Evolutionary conservation across 2,888 invertebrate genomes (phyloP), one percentile per base, ranked within the genome.

Genomic region (Stenichneumon culpator): DNA sequence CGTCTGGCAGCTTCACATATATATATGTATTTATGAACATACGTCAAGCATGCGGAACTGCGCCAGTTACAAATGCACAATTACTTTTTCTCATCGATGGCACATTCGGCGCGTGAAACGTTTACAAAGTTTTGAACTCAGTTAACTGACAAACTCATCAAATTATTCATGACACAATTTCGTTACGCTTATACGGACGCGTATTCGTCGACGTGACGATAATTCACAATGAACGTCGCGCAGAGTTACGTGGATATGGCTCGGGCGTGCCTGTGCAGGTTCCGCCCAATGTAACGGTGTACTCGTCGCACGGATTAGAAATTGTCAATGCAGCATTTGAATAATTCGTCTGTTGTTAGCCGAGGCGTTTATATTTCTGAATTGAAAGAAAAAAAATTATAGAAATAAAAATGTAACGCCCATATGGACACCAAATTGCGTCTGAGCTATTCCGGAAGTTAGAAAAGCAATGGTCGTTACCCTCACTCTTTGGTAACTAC

Each of bases 371-470:
- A 22, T 44, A 1, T 22, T 39, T 65, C 36, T 14, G 22, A 39
- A 22, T 79, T 54, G 2, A 22, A 28, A 22, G 16, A 6, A 74
- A 69, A 69, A n/a, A 14, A 47, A 22, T 28, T 9, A 28, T 3
- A 39, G n/a, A 39, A 19, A n/a, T 16, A 74, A 22, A 57, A 25
- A 5, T 54, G 7, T 3, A 65, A 52, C 54, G 47, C 28, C 19
- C 54, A 74, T 78, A 69, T 75, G 74, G 32, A 25, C 47, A 50
- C 19, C 47, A 22, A 19, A 57, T 28, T 63, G 47, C 60, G 69
- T 81, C 78, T 50, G 44, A 60, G 54, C 68, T 73, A 84, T 82
- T 82, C 84, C 82, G 78, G 84, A 84, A 82, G 74, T 74, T 69
- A 60, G 75, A 78, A 78, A 81, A 81, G 52, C 70, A 57, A 60